Base-by-base conservation (phyloP, 2,797 vertebrate genomes). In the Platalea minor region DNA sequence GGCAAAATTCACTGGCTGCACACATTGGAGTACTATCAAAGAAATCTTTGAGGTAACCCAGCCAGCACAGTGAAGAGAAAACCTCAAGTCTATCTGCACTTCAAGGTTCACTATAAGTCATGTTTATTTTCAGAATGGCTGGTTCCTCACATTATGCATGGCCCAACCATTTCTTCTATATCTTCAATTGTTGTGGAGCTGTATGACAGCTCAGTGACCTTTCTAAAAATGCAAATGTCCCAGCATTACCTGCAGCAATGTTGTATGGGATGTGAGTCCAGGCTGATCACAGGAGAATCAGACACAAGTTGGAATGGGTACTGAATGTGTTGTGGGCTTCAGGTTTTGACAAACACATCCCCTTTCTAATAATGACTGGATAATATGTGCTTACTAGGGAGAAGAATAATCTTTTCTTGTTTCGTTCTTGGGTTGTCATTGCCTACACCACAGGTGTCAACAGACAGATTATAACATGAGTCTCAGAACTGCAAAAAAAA, bases 11-110 rank as follows among this genome's bases (percentile, higher is more conserved):
- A 73, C 84, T 95, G 88, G 67, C 93, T 97, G 88, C 84, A 68
- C 86, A 88, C 68, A 87, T 74, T 97, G 93, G 95, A 96, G 89
- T 92, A 31, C 60, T 85, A 94, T 97, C 92, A 96, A 96, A 97
- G 92, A 85, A 96, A 96, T 94, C 87, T 95, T 91, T 94, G 92
- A 92, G 89, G 92, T 96, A 96, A 96, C 35, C 59, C 92, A 94
- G 78, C 78, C 92, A 93, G 75, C 81, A 85, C 33, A 83, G 4
- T 45, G 78, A 95, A 85, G 81, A 89, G 93, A 92, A 94, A 96
- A 93, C 84, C 88, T 97, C 81, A 70, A 92, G 53, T 60, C 51
- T 91, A 73, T 96, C 93, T 85, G 84, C 81, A 93, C 87, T 92
- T 95, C 84, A 92, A 82, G 89, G 78, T 67, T 93, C 60, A 43